These are phyloP conservation scores for Drosophila anomalipes DNA, from an alignment of 2,888 invertebrate species.

Conservation along the genomic window DNA sequence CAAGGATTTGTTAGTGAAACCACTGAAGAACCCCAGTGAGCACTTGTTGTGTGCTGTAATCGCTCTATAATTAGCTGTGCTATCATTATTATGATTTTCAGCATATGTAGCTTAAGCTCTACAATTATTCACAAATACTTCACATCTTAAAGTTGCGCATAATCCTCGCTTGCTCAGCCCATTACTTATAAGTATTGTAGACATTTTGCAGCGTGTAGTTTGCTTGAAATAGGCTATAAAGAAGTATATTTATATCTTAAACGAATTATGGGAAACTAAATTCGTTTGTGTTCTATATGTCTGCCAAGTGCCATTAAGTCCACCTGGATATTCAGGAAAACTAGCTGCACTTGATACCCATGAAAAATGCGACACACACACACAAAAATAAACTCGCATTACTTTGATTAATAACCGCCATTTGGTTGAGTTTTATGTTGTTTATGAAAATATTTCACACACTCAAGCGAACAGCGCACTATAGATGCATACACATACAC, in stretches of 20 bases:
- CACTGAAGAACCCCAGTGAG: constrained; percentile 2
- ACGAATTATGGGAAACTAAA: constrained; percentile 34
- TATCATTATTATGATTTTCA: constrained; percentile 8
- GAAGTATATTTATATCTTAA: constrained; percentile 17
- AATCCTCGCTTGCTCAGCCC: not conserved
- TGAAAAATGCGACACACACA: constrained; percentile 55
- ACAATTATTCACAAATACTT: not conserved
- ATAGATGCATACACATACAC: constrained; percentile 11
- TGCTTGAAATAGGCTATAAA: not conserved
- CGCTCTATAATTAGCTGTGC: constrained; percentile 45
- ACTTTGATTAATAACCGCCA: constrained; percentile 81
- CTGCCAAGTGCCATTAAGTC: constrained; percentile 69
- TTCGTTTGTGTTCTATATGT: constrained; percentile 23
- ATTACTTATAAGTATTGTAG: not conserved
- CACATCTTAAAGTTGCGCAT: not conserved
- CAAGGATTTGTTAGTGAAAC: constrained; percentile 15
- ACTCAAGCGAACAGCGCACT: constrained; percentile 40
- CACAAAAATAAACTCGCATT: constrained; percentile 64
- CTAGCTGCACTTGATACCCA: constrained; percentile 75
- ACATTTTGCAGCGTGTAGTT: constrained; percentile 11
- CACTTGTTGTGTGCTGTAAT: constrained; percentile 37
- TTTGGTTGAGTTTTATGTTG: constrained; percentile 79
- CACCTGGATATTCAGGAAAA: constrained; percentile 72
- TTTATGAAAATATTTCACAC: constrained; percentile 79
- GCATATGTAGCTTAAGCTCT: not conserved